These are phyloP conservation scores for human (Homo sapiens) DNA, from an alignment of 2,113 vertebrate genomes.

Conservation along the genomic window GRCh38 chr9:122785501-122786000, in stretches of 20 bases:
- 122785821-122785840: not conserved
- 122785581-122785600: not conserved
- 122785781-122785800: not conserved
- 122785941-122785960: not conserved
- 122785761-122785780: not conserved
- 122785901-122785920: not conserved
- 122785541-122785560: not conserved
- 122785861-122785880: not conserved
- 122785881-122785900: not conserved
- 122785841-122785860: not conserved
- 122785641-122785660: not conserved
- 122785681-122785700: not conserved
- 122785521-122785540: not conserved
- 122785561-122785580: not conserved
- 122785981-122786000: not conserved
- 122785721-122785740: not conserved
- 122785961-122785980: not conserved
- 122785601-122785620: not conserved
- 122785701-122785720: not conserved
- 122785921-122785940: not conserved
- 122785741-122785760: not conserved
- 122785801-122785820: not conserved
- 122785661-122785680: not conserved
- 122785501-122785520: slow-evolving; percentile 6
- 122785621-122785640: not conserved